These are phyloP conservation scores for Eupelmus urozonus DNA, from an alignment of 2,888 invertebrate genomes.

Conservation along the genomic window DNA sequence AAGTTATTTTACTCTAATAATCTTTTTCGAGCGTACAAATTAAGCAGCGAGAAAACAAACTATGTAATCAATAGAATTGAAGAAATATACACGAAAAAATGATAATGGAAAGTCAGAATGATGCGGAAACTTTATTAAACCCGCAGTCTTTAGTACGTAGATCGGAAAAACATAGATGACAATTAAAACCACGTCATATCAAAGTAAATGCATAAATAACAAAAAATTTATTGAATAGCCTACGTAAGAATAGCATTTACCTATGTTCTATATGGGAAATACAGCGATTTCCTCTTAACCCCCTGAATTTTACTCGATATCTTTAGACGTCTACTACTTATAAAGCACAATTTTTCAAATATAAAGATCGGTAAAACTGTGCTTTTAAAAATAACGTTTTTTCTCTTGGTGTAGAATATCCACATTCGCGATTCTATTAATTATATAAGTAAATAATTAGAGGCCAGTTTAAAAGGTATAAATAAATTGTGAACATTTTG, in stretches of 20 bases:
- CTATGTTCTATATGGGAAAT: conserved; percentile 57
- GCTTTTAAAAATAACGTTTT: conserved; percentile 32
- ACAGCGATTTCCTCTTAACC: conserved; percentile 34
- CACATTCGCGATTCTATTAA: background rate
- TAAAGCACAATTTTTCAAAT: conserved; percentile 42
- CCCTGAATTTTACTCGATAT: conserved; percentile 54
- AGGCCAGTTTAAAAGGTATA: conserved; percentile 21
- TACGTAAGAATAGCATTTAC: conserved; percentile 52
- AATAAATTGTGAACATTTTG: conserved; percentile 57
- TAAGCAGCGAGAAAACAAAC: conserved; percentile 15
- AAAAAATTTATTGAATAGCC: conserved; percentile 38
- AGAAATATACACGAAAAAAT: conserved; percentile 26
- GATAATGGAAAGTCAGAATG: conserved; percentile 29
- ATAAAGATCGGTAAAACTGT: conserved; percentile 6
- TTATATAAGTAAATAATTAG: conserved; percentile 4
- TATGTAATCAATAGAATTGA: conserved; percentile 23
- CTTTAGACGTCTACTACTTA: conserved; percentile 62
- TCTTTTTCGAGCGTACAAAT: conserved; percentile 41
- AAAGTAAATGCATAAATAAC: conserved; percentile 32
- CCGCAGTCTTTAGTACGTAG: conserved; percentile 50
- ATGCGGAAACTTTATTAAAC: conserved; percentile 46
- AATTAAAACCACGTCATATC: conserved; percentile 60
- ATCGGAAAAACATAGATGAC: conserved; percentile 32
- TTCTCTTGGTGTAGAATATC: conserved; percentile 37
- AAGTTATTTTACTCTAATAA: background rate